Conservation (phyloP, 1,140 invertebrate genomes). For the Pogonognathellus flavescens region DNA sequence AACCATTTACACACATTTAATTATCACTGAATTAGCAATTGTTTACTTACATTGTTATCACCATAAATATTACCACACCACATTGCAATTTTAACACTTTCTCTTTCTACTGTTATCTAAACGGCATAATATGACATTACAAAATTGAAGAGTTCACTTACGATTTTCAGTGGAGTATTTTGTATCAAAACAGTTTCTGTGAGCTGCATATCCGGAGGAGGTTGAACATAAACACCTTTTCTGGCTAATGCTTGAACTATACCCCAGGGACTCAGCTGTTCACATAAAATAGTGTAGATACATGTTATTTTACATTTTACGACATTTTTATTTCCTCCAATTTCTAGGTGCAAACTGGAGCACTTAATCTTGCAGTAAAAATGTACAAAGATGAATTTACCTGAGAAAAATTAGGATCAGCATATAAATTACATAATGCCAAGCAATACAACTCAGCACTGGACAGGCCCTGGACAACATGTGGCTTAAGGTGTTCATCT, state of each 20-base stretch:
- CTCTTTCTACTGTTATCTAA: background rate
- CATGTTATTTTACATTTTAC: too few relatives aligned
- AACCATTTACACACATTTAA: constrained; percentile 67
- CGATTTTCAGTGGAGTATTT: constrained; percentile 94
- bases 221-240: constrained; percentile 90
- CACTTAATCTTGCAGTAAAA: background rate
- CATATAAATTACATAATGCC: constrained; percentile 95
- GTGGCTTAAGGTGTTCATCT: constrained; percentile 92
- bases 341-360: background rate
- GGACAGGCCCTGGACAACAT: constrained; percentile 90
- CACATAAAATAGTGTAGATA: constrained; percentile 72
- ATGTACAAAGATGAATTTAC: background rate
- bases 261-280: constrained; percentile 94
- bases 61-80: background rate
- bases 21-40: constrained; percentile 44
- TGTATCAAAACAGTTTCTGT: constrained; percentile 97
- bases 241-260: constrained; percentile 91
- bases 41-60: background rate
- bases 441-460: constrained; percentile 97
- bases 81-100: background rate
- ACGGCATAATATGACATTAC: background rate
- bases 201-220: constrained; percentile 86
- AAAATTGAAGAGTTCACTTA: constrained; percentile 72
- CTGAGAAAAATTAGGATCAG: constrained; percentile 82
- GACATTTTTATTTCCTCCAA: background rate